Base-by-base conservation (phyloP, 1,140 invertebrate species). In the Acromyrmex heyeri region DNA sequence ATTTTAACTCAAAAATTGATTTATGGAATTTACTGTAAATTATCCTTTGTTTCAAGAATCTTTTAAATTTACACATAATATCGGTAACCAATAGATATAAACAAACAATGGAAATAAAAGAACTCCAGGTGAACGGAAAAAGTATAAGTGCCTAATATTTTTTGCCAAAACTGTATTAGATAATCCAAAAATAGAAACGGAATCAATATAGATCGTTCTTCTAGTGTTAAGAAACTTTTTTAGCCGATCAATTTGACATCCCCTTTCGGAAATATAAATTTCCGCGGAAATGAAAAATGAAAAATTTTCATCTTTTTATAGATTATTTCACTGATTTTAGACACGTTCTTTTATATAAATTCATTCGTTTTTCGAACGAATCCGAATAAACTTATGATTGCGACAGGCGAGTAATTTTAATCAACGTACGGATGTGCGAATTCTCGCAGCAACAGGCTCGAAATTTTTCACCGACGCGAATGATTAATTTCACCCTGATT, bases 391-490 rank as follows among this genome's bases (percentile, higher is more conserved):
- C 53, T 50, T 34, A 34, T n/a, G 38, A 75, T 83, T 34, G 62
- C 24, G 55, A 34, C 44, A 61, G 38, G 38, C 18, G 34, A 73
- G 14, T 73, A 83, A 62, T 83, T 83, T 61, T 30, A 30, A 50
- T 83, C 69, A 30, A 27, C n/a, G 24, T 70, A 55, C 34, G 48
- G 34, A 81, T 83, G 79, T 83, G 55, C 57, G 55, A 75, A 83
- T 75, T 83, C 44, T 83, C 79, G 57, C 69, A 21, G 79, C 57
- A 61, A 62, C 79, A 50, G 38, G 79, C 38, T 61, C 79, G 67
- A 83, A 62, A 83, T 75, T 75, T 83, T 83, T 73, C 69, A 75
- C 69, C 55, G 27, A 48, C 67, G 18, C 79, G 24, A 73, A 73
- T 62, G 79, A 83, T 83, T 83, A 83, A 83, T 83, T 83, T 75